These are phyloP conservation scores for Penelope pileata DNA, from an alignment of 2,113 vertebrate species.

Conservation along the genomic window DNA sequence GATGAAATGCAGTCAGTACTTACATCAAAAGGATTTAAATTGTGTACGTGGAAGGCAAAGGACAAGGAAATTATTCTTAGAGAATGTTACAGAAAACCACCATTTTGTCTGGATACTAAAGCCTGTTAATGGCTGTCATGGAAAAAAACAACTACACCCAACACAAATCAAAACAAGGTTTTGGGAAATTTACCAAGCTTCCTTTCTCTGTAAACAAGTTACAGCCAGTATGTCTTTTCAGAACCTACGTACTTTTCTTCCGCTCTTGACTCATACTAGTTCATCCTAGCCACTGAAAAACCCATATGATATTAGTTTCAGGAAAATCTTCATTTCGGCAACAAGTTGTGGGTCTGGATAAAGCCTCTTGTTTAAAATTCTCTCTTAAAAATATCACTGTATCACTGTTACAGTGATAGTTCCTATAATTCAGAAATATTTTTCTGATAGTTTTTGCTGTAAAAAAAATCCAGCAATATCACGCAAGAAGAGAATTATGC, in stretches of 20 bases:
- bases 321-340: not conserved
- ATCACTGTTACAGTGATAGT: not conserved
- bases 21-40: not conserved
- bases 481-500: not conserved
- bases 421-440: not conserved
- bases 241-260: not conserved
- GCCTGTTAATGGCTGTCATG: rapidly evolving
- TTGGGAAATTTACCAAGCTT: not conserved
- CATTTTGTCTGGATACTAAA: not conserved
- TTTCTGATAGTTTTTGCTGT: not conserved
- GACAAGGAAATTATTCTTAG: not conserved
- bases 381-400: too few relatives aligned
- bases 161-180: not conserved
- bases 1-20: not conserved
- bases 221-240: not conserved
- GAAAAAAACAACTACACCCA: not conserved
- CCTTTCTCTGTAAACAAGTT: not conserved
- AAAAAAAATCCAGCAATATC: not conserved
- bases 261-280: not conserved
- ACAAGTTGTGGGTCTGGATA: not conserved
- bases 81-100: not conserved
- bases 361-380: not conserved
- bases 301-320: not conserved
- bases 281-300: not conserved
- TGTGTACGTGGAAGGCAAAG: not conserved